Percentiles rank a stretch among this genome's conserved stretches.
These are phyloP conservation scores for Exocentrus adspersus DNA, from an alignment of 2,888 invertebrate species.

Conservation along the genomic window DNA sequence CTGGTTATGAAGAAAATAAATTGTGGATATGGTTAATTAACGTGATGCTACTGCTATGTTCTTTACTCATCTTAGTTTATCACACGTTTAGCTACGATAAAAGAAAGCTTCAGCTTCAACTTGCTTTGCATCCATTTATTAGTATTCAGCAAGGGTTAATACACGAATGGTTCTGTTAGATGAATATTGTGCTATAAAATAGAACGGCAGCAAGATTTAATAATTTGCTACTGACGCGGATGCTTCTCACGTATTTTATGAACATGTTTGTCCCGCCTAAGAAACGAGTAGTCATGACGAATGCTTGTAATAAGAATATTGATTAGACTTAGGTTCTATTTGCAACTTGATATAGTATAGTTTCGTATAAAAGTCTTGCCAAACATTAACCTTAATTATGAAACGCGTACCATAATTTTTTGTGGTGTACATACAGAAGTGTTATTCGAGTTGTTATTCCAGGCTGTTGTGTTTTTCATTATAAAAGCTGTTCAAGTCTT, in stretches of 20 bases:
- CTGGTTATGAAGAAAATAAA: no score
- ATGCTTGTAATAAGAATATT: not conserved
- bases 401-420: no score
- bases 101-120: not conserved
- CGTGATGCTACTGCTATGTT: no score
- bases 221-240: not conserved
- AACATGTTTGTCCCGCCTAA: not conserved
- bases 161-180: not conserved
- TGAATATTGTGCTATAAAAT: conserved; percentile 1
- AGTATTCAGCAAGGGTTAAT: not conserved
- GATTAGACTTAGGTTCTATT: not conserved
- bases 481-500: no score
- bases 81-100: not conserved
- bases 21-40: no score
- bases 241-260: conserved; percentile 1
- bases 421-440: no score
- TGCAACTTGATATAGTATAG: not conserved
- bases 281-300: not conserved
- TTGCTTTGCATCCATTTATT: not conserved
- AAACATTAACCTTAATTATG: no score
- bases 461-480: no score
- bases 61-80: no score
- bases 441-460: no score
- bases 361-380: no score
- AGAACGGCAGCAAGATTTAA: not conserved